Base-by-base conservation (phyloP, 2,113 vertebrate species). In the Sporophila hypoxantha region DNA sequence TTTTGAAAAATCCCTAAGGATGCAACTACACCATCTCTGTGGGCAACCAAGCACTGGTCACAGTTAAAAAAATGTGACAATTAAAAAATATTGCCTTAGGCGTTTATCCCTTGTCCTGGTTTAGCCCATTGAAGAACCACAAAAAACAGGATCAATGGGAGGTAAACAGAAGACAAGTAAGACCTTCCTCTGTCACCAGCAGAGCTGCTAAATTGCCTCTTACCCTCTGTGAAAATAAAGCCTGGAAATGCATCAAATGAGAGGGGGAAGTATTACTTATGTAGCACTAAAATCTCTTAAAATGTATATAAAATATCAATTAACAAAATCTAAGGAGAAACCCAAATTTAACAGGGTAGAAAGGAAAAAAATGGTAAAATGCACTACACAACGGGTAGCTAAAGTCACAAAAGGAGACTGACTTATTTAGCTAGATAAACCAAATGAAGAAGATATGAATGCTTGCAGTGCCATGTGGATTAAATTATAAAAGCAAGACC, bases 371-470 rank as follows among this genome's bases (percentile, higher is more conserved):
- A 50, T 1, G 4, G 22, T 26, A 42, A 55, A 73, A 44, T 2
- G 7, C 34, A 57, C 14, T 62, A 5, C 0, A 0, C 55, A 66
- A 59, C 7, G 6, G 10, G 61, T 3, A 47, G 19, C 12, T 59
- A 6, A 67, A 41, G n/a, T 39, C 37, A 56, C 12, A 76, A 89
- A 32, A 89, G 22, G 4, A 71, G 20, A 65, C 17, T 17, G 22
- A 49, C 23, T 56, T 70, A 18, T 17, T 76, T 18, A 42, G 29
- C 11, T 50, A 23, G 47, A 55, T 36, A 46, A 60, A 75, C 17
- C 13, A 25, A 78, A 80, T 22, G 13, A 34, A 59, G 50, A 49
- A 73, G 32, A 74, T 30, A 15, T 2, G 19, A 66, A 59, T 17
- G 8, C 26, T 79, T 62, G 19, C 5, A 20, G 5, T 8, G 9